Conservation (phyloP, 2,888 invertebrate genomes). For the Punctoribates punctum region DNA sequence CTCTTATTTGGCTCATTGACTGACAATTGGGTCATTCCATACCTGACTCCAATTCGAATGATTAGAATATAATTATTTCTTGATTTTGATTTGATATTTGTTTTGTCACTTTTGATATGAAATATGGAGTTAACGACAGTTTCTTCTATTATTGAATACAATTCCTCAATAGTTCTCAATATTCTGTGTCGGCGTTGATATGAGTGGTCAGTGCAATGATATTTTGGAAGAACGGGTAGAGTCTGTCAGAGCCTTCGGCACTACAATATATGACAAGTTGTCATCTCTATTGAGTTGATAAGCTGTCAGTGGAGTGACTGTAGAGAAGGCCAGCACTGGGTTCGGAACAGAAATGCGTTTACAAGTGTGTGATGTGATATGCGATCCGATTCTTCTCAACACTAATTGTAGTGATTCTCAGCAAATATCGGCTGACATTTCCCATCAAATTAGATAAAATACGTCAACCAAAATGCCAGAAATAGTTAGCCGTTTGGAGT, state of each 20-base stretch:
- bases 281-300: conserved; percentile 30
- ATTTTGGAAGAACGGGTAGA: background rate
- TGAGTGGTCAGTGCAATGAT: conserved; percentile 8
- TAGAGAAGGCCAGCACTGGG: background rate
- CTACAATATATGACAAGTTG: conserved; percentile 7
- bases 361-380: conserved; percentile 32
- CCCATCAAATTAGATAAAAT: conserved; percentile 35
- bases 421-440: conserved; percentile 21
- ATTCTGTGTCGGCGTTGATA: background rate
- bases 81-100: too few relatives aligned
- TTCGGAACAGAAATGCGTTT: conserved; percentile 16
- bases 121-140: too few relatives aligned
- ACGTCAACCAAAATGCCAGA: conserved; percentile 35
- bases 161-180: too few relatives aligned
- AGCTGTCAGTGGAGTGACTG: background rate
- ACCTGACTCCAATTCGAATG: too few relatives aligned
- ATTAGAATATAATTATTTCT: too few relatives aligned
- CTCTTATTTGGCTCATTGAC: too few relatives aligned
- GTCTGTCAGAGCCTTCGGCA: background rate
- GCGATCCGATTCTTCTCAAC: conserved; percentile 10
- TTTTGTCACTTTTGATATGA: too few relatives aligned
- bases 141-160: too few relatives aligned
- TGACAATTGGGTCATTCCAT: too few relatives aligned
- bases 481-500: conserved; percentile 21
- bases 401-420: conserved; percentile 29